Conservation (phyloP, 1,140 invertebrate species). For the Leucophenga varia region DNA sequence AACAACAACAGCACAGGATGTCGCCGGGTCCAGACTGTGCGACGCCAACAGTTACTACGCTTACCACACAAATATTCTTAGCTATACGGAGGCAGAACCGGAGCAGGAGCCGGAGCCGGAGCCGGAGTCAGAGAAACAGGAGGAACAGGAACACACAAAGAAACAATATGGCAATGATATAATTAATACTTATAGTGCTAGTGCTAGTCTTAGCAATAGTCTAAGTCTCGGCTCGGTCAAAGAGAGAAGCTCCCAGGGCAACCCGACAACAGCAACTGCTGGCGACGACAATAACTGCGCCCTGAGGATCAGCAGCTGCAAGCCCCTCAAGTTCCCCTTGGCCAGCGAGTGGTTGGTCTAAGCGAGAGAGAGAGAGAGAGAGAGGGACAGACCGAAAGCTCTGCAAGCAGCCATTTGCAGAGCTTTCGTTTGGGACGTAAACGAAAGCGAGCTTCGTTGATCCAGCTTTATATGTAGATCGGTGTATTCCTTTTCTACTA, state of each 20-base stretch:
- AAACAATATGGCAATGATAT: slow-evolving; percentile 34
- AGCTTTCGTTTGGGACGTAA: slow-evolving; percentile 1
- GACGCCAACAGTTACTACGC: slow-evolving; percentile 39
- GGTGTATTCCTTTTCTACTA: too few species aligned
- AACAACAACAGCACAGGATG: slow-evolving; percentile 18
- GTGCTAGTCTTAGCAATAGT: slow-evolving; percentile 40
- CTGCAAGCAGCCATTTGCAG: slow-evolving; percentile 15
- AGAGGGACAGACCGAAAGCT: slow-evolving; percentile 3
- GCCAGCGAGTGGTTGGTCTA: slow-evolving; percentile 40
- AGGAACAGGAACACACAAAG: too few species aligned
- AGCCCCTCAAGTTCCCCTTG: slow-evolving; percentile 51
- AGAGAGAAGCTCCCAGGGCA: too few species aligned
- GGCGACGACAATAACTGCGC: slow-evolving; percentile 53
- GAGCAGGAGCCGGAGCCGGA: slow-evolving; percentile 10
- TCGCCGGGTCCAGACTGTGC: too few species aligned
- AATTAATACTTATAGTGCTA: slow-evolving; percentile 23
- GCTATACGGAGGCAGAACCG: slow-evolving; percentile 17
- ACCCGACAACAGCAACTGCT: slow-evolving; percentile 30
- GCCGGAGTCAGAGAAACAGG: slow-evolving; percentile 3
- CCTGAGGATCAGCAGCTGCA: slow-evolving; percentile 46
- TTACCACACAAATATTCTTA: slow-evolving; percentile 50
- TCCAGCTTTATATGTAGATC: too few species aligned
- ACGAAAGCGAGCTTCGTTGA: background rate
- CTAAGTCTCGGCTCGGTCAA: too few species aligned
- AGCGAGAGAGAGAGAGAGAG: background rate